Conservation (phyloP, 1,140 invertebrate species). For the Trichonephila clavata region DNA sequence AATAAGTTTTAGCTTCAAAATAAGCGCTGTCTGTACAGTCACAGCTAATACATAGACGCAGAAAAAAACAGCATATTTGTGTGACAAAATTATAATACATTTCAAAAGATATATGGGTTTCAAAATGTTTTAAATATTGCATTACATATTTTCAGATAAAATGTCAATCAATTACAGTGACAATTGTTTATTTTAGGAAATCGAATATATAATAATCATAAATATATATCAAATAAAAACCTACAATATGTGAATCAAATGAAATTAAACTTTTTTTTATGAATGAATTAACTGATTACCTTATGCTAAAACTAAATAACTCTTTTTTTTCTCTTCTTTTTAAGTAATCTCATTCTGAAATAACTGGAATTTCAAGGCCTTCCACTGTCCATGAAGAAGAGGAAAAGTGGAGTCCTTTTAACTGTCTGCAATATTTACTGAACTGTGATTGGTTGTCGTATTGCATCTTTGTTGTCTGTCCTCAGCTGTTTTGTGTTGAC, state of each 20-base stretch:
- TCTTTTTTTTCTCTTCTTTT: neutral
- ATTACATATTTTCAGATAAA: neutral
- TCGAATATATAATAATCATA: too few species aligned
- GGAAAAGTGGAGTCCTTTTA: slow-evolving; percentile 34
- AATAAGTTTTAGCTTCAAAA: neutral
- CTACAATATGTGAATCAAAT: too few species aligned
- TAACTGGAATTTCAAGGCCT: slow-evolving; percentile 24
- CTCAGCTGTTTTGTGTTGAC: slow-evolving; percentile 76
- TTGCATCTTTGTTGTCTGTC: slow-evolving; percentile 76
- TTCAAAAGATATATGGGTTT: neutral
- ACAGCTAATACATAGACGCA: neutral
- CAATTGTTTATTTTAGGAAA: too few species aligned
- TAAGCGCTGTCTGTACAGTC: neutral
- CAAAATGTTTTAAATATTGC: neutral
- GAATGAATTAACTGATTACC: neutral
- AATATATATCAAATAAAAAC: too few species aligned
- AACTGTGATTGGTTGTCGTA: slow-evolving; percentile 61
- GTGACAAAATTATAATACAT: neutral
- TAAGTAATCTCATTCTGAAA: neutral
- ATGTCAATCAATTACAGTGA: too few species aligned
- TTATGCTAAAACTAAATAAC: too few species aligned
- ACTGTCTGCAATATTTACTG: slow-evolving; percentile 75
- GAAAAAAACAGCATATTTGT: neutral
- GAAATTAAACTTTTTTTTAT: neutral
- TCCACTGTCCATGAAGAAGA: slow-evolving; percentile 46